Base-by-base conservation (phyloP, 1,140 invertebrate species). In the Globodera rostochiensis region DNA sequence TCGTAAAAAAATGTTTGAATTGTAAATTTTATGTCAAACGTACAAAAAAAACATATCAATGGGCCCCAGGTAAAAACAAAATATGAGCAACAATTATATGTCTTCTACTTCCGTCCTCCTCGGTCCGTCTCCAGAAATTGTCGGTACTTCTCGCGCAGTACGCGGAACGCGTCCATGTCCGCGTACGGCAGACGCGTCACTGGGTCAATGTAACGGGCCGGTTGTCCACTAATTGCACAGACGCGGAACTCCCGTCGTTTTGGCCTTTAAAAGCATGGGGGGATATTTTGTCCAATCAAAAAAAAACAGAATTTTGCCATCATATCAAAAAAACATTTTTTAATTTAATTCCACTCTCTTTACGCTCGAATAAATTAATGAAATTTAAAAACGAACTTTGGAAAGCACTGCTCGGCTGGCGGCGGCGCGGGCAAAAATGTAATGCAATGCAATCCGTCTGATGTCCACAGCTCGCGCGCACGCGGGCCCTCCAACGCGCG, bases 191-290 rank as follows among this genome's bases (percentile, higher is more conserved):
- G 50, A 15, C 69, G 64, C 15, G 84, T 85, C 15, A 87, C 13
- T 25, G 84, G 84, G 64, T 85, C 84, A 9, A 84, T 71, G 74
- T 85, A 85, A 13, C 71, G 57, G 46, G 84, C 84, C 19, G 4
- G 45, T 45, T 53, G 45, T 13, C 84, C 84, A 8, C 78, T 85
- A 5, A 85, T 82, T 15, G 85, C 86, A 66, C 84, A 85, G 0
- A 80, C 73, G 19, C 25, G 69, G 36, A 77, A 70, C n/a, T 74
- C 64, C 5, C 66, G 81, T 66, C 46, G 67, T 50, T 73, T 49
- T 15, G 83, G 82, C 15, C 69, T 73, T 8, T 21, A 19, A 15
- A 25, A 73, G 1, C 57, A 21, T 8, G 50, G 50, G n/a, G 2
- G 50, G 4, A 53, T 13, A 53, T 9, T 53, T 53, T 53, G 8